A percentile compares a stretch with the other conserved stretches of the same genome.
Evolutionary conservation across 92 coral and sea anemone genomes (phyloP).

Genomic region (Galaxea fascicularis): DNA sequence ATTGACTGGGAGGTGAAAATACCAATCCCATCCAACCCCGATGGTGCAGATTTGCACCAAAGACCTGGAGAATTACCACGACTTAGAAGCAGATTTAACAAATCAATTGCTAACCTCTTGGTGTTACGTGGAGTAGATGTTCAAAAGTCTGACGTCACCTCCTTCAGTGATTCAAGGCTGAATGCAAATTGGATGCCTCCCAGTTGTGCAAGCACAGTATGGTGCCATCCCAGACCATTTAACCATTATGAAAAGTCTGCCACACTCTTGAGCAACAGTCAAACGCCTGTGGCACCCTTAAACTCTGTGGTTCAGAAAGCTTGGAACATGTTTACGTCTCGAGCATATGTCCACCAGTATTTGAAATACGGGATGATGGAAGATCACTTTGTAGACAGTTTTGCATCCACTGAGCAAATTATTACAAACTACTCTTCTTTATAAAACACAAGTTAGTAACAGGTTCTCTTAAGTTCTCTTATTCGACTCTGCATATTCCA

Average conservation of each 20-base stretch:
- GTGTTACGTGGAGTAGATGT: slow-evolving; percentile 94
- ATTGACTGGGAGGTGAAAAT: slow-evolving; percentile 95
- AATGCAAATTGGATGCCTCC: slow-evolving; percentile 87
- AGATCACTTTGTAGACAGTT: slow-evolving; percentile 97
- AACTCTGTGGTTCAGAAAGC: slow-evolving; percentile 91
- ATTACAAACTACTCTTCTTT: slow-evolving; percentile 82
- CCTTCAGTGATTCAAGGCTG: slow-evolving; percentile 80
- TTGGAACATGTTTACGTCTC: slow-evolving; percentile 97
- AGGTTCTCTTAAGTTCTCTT: not conserved
- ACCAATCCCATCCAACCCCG: slow-evolving; percentile 68
- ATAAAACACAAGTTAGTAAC: not conserved
- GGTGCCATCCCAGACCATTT: slow-evolving; percentile 89
- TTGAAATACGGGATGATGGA: slow-evolving; percentile 90
- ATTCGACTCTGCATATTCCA: not conserved
- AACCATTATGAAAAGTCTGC: slow-evolving; percentile 90
- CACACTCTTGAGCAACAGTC: slow-evolving; percentile 93
- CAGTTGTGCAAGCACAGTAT: slow-evolving; percentile 51
- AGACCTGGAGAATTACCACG: slow-evolving; percentile 51
- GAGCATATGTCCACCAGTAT: slow-evolving; percentile 98
- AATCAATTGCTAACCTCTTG: slow-evolving; percentile 87
- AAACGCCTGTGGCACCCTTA: slow-evolving; percentile 86
- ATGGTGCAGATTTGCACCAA: slow-evolving; percentile 53
- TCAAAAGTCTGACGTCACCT: slow-evolving; percentile 77
- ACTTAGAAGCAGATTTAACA: slow-evolving; percentile 71
- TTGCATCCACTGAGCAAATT: slow-evolving; percentile 94